Percentiles rank a stretch among this genome's conserved stretches.
Evolutionary conservation across 2,113 vertebrate genomes (phyloP).

Genomic region (Phyllostomus hastatus): DNA sequence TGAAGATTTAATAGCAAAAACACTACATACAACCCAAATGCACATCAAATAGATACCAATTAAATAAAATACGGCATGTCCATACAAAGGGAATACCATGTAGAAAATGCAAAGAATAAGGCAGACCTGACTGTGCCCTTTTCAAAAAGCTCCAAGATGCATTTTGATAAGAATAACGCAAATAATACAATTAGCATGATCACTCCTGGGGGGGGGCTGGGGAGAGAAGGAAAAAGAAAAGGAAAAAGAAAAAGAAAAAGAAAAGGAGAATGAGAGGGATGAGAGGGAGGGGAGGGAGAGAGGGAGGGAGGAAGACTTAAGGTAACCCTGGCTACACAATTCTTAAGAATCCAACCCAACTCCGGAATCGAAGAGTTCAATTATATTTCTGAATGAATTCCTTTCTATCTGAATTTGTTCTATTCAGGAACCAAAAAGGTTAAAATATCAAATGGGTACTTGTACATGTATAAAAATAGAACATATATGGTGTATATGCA

Average conservation of each 20-base stretch:
- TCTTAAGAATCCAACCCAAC: background rate
- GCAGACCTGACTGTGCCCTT: background rate
- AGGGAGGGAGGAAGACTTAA: background rate
- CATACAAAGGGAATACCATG: background rate
- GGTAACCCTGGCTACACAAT: background rate
- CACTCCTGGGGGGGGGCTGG: background rate
- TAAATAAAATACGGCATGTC: background rate
- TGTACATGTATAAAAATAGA: background rate
- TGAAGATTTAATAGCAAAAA: background rate
- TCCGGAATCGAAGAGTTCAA: background rate
- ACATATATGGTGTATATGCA: background rate
- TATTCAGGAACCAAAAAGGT: background rate
- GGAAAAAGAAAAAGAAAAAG: too few species aligned
- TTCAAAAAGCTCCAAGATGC: background rate
- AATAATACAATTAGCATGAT: background rate
- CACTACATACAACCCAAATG: background rate
- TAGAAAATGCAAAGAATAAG: background rate
- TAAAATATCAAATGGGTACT: background rate
- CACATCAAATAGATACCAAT: background rate
- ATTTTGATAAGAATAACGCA: background rate
- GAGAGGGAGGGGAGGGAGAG: background rate
- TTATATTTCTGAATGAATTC: background rate
- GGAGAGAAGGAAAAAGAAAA: too few species aligned
- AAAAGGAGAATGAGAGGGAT: too few species aligned
- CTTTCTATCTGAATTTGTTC: background rate